Base-by-base conservation (phyloP, 2,797 vertebrate species). In the Manis crassicaudata region DNA sequence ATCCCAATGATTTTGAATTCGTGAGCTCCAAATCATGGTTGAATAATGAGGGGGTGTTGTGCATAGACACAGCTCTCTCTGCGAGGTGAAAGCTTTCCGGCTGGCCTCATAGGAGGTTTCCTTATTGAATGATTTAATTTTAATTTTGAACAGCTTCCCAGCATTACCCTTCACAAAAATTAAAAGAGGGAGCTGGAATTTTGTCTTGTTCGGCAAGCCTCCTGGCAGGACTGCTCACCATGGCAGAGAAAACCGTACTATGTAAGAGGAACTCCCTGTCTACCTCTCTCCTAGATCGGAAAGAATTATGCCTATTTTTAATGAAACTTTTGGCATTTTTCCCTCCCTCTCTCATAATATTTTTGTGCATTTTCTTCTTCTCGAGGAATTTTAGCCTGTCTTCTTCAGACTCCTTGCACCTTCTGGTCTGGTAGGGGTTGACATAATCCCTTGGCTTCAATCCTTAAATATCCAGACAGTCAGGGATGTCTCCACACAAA, bases 111-210 rank as follows among this genome's bases (percentile, higher is more conserved):
- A 95, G 96, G 97, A 97, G 63, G 96, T 97, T 93, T 97, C 89
- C 88, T 98, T 98, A 97, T 89, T 94, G 96, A 97, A 97, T 98
- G 97, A 97, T 98, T 98, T 98, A 96, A 95, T 98, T 98, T 98
- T 98, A 97, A 98, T 98, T 98, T 98, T 96, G 95, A 98, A 97
- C 92, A 97, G 98, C 97, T 98, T 97, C 43, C 0, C 70, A 96
- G 97, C 80, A 94, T 97, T 98, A 98, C 84, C 91, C 92, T 95
- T 90, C 91, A 92, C 3, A 32, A 21, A 68, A 96, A 95, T 96
- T 97, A 96, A 96, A 94, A 97, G 50, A 58, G 77, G 95, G 68
- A 75, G 92, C 0, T 0, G 83, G 91, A 93, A 97, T 96, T 98
- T 63, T 89, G 88, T 97, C 90, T 92, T 95, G 65, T 97, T 96